phyloP scores from a whole-genome alignment of 2,797 vertebrate genomes.

The Enteromius argenteus region DNA sequence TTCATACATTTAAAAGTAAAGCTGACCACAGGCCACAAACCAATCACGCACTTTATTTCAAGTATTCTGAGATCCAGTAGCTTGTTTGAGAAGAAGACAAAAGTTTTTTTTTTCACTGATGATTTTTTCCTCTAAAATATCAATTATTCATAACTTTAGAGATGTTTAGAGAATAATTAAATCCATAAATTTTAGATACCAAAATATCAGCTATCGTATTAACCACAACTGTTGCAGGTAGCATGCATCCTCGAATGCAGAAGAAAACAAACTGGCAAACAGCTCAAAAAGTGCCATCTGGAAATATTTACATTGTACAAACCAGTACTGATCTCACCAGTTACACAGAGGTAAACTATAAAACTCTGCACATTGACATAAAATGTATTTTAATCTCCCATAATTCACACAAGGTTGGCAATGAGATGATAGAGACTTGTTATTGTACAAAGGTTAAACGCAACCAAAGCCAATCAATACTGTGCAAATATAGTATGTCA shows the following conservation, averaged over 20 bases:
- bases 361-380: not conserved
- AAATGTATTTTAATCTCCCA: not conserved
- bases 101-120: not conserved
- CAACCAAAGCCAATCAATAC: not conserved
- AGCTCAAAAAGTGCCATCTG: not conserved
- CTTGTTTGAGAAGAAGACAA: not conserved
- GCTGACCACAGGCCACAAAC: not conserved
- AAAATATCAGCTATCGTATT: not conserved
- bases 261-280: not conserved
- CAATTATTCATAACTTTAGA: not conserved
- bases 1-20: not conserved
- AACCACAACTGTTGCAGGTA: not conserved
- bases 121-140: not conserved
- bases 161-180: not conserved
- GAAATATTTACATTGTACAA: conserved; percentile 2
- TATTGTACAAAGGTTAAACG: not conserved
- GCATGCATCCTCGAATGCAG: not conserved
- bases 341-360: not conserved
- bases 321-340: not conserved
- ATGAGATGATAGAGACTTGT: not conserved
- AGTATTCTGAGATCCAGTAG: not conserved
- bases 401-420: not conserved
- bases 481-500: not conserved
- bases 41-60: not conserved
- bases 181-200: not conserved